Evolutionary conservation across 2,888 invertebrate species (phyloP).

Genomic region (Zaprionus lineosus): DNA sequence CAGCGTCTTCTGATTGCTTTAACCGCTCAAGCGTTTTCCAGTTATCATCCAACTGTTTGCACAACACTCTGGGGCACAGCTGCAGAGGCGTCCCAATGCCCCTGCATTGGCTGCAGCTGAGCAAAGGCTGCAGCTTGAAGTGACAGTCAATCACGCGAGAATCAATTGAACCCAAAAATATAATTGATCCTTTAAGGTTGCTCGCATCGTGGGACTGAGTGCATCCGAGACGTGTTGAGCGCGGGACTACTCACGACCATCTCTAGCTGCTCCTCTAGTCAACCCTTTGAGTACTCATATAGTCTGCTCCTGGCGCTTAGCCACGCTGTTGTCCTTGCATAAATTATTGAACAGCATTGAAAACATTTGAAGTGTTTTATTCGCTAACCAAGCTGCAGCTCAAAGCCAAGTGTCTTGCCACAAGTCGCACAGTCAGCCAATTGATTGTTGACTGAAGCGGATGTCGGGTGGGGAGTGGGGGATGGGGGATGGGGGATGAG

Average conservation of each 20-base stretch:
- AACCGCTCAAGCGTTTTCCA: constrained; percentile 41
- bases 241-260: no score
- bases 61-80: constrained; percentile 58
- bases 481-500: not conserved
- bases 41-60: constrained; percentile 63
- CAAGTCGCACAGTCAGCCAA: constrained; percentile 2
- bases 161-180: no score
- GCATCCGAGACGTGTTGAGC: no score
- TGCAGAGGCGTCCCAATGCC: no score
- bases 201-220: no score
- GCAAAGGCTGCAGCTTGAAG: no score
- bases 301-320: constrained; percentile 41
- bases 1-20: constrained; percentile 18
- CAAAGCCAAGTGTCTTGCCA: constrained; percentile 38
- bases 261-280: constrained; percentile 15
- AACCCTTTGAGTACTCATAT: constrained; percentile 16
- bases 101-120: no score
- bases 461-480: not conserved
- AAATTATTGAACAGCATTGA: constrained; percentile 79
- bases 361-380: constrained; percentile 70
- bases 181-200: no score
- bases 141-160: no score
- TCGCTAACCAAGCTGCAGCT: constrained; percentile 38
- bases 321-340: constrained; percentile 54
- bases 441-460: not conserved